A percentile compares a stretch with the other conserved stretches of the same genome.
Conservation (phyloP, 1,140 invertebrate species). For the Vanessa tameamea region DNA sequence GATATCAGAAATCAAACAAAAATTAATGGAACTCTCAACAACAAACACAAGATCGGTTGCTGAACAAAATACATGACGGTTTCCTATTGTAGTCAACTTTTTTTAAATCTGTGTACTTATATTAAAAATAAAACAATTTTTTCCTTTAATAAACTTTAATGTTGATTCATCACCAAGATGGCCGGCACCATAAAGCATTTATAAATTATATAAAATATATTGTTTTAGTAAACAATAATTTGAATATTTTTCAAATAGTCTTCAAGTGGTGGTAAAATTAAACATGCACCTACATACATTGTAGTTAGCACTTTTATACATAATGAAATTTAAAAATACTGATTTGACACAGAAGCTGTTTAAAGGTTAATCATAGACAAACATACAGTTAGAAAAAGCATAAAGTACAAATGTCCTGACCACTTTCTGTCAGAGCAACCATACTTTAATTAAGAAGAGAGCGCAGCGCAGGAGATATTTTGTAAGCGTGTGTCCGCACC, state of each 20-base stretch:
- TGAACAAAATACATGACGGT: constrained; percentile 24
- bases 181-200: constrained; percentile 45
- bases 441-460: no score
- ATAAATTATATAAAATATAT: constrained; percentile 2
- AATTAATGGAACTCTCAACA: constrained; percentile 61
- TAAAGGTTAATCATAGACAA: constrained; percentile 2
- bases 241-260: not conserved
- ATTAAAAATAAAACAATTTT: constrained; percentile 23
- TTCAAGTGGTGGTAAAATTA: constrained; percentile 3
- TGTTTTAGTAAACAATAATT: not conserved
- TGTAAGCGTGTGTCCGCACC: no score
- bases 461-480: no score
- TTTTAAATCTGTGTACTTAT: not conserved
- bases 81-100: not conserved
- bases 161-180: constrained; percentile 36
- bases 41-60: constrained; percentile 55
- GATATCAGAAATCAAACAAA: constrained; percentile 75
- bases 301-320: constrained; percentile 2
- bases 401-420: no score
- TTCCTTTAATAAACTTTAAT: constrained; percentile 36
- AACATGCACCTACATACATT: not conserved
- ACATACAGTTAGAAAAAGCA: not conserved
- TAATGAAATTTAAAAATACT: constrained; percentile 3
- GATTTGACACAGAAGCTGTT: not conserved
- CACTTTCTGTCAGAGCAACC: no score